These are phyloP conservation scores for Danio aesculapii DNA, from an alignment of 2,797 vertebrate genomes.

Conservation along the genomic window DNA sequence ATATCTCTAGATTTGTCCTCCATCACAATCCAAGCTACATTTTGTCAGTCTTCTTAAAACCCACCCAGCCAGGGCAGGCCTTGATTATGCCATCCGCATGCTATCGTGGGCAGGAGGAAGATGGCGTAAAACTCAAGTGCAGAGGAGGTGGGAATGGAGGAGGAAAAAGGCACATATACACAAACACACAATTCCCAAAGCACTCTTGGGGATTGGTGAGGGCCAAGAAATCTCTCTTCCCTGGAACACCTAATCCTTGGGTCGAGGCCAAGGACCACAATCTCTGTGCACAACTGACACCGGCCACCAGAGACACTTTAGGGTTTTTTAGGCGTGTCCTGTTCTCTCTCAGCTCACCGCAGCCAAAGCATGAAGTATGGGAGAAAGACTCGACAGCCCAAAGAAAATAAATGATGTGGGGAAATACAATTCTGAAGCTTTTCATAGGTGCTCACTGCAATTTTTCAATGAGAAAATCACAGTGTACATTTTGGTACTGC, in stretches of 20 bases:
- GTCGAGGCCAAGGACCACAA: constrained; percentile 85
- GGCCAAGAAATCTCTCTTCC: constrained; percentile 85
- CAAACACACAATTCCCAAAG: constrained; percentile 79
- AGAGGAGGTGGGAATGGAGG: constrained; percentile 72
- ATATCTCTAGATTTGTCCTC: constrained; percentile 26
- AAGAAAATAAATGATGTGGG: constrained; percentile 76
- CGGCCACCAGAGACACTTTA: constrained; percentile 86
- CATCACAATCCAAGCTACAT: constrained; percentile 13
- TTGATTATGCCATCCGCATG: constrained; percentile 57
- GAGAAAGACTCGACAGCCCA: constrained; percentile 69
- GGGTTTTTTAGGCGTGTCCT: constrained; percentile 89
- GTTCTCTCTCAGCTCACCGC: constrained; percentile 83
- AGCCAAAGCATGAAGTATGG: constrained; percentile 86
- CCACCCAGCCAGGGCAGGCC: constrained; percentile 56
- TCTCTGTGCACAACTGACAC: constrained; percentile 82
- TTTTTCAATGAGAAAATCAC: constrained; percentile 82
- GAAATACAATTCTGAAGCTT: constrained; percentile 81
- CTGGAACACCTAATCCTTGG: constrained; percentile 95
- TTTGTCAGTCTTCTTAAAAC: constrained; percentile 36
- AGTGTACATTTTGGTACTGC: constrained; percentile 35
- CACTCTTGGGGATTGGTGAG: constrained; percentile 74
- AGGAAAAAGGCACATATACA: constrained; percentile 62
- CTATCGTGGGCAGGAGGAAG: constrained; percentile 51
- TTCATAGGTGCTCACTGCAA: constrained; percentile 83
- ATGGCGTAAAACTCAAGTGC: constrained; percentile 51